Evolutionary conservation across 2,888 invertebrate genomes (phyloP).

Genomic region (Diplolepis rosae): DNA sequence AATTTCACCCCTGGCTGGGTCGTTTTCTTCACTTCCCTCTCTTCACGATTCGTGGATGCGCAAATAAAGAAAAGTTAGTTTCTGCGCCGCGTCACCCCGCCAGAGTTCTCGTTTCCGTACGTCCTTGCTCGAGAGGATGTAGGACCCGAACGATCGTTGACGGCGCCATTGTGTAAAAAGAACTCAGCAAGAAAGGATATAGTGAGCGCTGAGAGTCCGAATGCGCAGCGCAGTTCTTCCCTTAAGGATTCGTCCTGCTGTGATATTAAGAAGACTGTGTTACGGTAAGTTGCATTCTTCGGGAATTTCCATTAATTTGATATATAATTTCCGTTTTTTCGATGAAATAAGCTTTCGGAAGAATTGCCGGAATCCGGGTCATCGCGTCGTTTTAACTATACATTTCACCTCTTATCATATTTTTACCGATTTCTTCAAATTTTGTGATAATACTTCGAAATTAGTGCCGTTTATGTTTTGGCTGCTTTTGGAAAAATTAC

Average conservation of each 20-base stretch:
- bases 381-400: conserved; percentile 16
- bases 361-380: conserved; percentile 41
- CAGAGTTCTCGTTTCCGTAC: conserved; percentile 52
- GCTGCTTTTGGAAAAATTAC: background rate
- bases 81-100: conserved; percentile 70
- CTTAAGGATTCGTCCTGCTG: conserved; percentile 68
- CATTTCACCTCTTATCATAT: conserved; percentile 12
- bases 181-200: conserved; percentile 66
- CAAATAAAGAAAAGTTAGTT: conserved; percentile 45
- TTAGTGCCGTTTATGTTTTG: background rate
- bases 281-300: conserved; percentile 65
- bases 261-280: conserved; percentile 72
- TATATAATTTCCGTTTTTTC: background rate
- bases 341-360: background rate
- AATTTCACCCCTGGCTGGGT: conserved; percentile 35
- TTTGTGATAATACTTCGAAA: background rate
- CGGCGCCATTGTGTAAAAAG: conserved; percentile 71
- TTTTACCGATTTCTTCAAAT: conserved; percentile 10
- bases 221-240: conserved; percentile 71
- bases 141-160: conserved; percentile 67
- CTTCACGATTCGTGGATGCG: conserved; percentile 54
- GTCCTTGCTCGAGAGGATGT: conserved; percentile 57
- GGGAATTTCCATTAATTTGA: background rate
- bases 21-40: conserved; percentile 20
- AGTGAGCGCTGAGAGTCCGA: conserved; percentile 67